Percentiles rank a stretch among this genome's conserved stretches.
Evolutionary conservation across 2,113 vertebrate species (phyloP).

Genomic region (Peromyscus californicus): DNA sequence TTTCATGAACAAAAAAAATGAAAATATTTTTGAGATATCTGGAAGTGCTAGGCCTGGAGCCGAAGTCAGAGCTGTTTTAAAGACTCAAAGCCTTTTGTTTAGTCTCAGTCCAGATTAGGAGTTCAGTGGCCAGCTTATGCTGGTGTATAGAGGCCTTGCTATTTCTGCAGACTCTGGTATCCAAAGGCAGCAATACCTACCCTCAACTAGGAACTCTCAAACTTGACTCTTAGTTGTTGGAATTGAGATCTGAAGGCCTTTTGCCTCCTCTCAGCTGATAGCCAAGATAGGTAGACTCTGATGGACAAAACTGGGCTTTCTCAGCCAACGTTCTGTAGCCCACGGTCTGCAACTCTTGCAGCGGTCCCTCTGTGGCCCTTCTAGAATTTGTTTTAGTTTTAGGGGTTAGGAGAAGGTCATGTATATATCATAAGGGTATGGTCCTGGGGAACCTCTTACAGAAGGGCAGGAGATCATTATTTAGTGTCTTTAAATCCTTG

Average conservation of each 20-base stretch:
- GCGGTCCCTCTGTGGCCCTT: neutral
- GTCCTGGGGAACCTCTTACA: neutral
- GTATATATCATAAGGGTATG: neutral
- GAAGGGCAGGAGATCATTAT: neutral
- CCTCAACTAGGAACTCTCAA: too few species aligned
- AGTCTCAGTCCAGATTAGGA: neutral
- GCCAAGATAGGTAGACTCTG: neutral
- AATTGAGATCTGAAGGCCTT: neutral
- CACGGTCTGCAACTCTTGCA: neutral
- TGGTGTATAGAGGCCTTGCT: neutral
- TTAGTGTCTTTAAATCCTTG: neutral
- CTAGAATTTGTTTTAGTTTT: neutral
- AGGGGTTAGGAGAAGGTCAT: neutral
- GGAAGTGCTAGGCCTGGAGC: too few species aligned
- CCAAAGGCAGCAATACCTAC: neutral
- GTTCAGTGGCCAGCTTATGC: neutral
- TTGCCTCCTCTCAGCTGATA: neutral
- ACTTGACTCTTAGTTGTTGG: neutral
- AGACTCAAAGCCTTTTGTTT: neutral
- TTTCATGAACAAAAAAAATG: too few species aligned
- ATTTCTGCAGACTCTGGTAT: neutral
- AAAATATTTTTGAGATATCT: too few species aligned
- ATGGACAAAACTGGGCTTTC: neutral
- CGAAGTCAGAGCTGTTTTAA: too few species aligned
- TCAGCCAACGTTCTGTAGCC: neutral